A percentile compares a stretch with the other conserved stretches of the same genome.
Evolutionary conservation across 92 coral and sea anemone species (phyloP).

Genomic region (Scolanthus callimorphus): DNA sequence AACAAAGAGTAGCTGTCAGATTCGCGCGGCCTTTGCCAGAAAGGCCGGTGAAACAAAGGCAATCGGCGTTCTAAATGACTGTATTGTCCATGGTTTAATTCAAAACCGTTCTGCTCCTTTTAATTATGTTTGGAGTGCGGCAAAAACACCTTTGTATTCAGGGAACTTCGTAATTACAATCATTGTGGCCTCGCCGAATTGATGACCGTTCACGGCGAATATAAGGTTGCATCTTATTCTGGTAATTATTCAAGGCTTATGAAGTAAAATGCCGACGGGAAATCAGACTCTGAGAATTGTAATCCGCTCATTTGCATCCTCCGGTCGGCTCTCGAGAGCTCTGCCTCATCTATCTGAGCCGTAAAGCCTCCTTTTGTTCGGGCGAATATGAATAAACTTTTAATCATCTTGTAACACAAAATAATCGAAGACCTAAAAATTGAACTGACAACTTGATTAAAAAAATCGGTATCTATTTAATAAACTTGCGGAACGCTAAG

Average conservation of each 20-base stretch:
- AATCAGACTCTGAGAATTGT: no score
- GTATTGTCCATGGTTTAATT: constrained; percentile 83
- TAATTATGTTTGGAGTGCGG: constrained; percentile 61
- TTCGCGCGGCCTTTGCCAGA: no score
- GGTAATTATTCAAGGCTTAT: not conserved
- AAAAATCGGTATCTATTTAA: not conserved
- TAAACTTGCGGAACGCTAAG: no score
- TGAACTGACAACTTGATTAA: constrained; percentile 1
- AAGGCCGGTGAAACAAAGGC: constrained; percentile 77
- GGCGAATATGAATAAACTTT: constrained; percentile 2
- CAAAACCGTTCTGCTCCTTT: constrained; percentile 75
- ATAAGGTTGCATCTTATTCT: not conserved
- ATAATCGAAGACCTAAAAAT: not conserved
- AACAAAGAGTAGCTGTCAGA: no score
- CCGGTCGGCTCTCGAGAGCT: no score
- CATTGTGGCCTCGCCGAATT: constrained; percentile 47
- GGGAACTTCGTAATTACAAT: constrained; percentile 62
- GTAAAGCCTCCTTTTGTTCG: constrained; percentile 5
- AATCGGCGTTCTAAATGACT: constrained; percentile 78
- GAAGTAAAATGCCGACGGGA: not conserved
- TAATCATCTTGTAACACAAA: not conserved
- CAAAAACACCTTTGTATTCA: constrained; percentile 55
- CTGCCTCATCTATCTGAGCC: not conserved
- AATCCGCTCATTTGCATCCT: no score
- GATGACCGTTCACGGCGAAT: constrained; percentile 3